Evolutionary conservation across 2,113 vertebrate genomes (phyloP).

Genomic region (Scytalopus superciliaris): DNA sequence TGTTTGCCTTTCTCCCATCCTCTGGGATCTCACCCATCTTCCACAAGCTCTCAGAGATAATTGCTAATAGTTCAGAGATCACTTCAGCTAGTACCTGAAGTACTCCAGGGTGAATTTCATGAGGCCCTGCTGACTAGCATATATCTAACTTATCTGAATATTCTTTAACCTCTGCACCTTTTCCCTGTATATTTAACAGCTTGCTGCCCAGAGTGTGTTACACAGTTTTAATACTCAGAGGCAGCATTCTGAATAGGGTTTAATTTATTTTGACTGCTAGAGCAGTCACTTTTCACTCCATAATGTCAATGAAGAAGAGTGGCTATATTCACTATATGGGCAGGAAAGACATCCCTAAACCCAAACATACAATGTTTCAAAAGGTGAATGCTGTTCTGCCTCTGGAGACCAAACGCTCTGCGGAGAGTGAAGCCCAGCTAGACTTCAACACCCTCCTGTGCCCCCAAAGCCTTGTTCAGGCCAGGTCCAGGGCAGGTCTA

Average conservation of each 20-base stretch:
- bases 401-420: background rate
- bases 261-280: background rate
- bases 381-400: background rate
- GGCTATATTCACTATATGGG: background rate
- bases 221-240: background rate
- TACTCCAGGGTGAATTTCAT: background rate
- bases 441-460: background rate
- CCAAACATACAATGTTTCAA: background rate
- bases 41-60: constrained; percentile 12
- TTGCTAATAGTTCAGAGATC: constrained; percentile 26
- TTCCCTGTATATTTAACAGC: background rate
- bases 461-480: background rate
- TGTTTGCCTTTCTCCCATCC: background rate
- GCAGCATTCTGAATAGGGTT: background rate
- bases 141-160: constrained; percentile 1
- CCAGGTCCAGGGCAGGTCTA: background rate
- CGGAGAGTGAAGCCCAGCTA: background rate
- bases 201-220: background rate
- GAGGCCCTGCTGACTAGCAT: background rate
- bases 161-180: background rate
- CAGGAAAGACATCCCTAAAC: background rate
- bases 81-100: background rate
- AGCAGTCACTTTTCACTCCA: background rate
- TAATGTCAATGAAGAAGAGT: background rate
- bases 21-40: background rate